Evolutionary conservation across 2,113 vertebrate genomes (phyloP).

Genomic region (Hyperopisus bebe): DNA sequence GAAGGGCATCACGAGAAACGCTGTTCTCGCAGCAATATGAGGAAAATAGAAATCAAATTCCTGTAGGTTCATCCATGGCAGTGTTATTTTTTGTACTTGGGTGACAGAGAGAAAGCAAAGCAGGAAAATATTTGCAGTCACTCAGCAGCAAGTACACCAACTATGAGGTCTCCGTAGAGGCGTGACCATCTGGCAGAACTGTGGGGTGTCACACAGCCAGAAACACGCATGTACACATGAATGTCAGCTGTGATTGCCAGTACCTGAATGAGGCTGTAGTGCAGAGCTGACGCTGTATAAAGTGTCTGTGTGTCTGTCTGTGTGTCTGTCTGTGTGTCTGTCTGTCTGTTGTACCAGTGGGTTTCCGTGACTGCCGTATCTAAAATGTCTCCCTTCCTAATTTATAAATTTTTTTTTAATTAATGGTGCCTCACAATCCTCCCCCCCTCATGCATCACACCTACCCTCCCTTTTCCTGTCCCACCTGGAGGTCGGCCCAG

Average conservation of each 20-base stretch:
- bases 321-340: too few species aligned
- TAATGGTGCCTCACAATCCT: background rate
- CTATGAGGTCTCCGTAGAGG: background rate
- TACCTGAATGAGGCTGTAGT: background rate
- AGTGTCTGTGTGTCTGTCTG: background rate
- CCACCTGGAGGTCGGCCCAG: background rate
- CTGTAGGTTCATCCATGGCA: background rate
- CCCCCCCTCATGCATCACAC: background rate
- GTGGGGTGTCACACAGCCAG: background rate
- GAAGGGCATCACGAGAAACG: background rate
- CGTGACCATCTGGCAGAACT: background rate
- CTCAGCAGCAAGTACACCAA: background rate
- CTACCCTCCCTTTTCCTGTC: background rate
- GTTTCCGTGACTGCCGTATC: background rate
- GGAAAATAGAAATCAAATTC: background rate
- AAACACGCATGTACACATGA: background rate
- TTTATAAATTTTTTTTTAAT: background rate
- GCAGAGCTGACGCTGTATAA: background rate
- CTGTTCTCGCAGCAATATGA: background rate
- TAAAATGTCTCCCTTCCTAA: background rate
- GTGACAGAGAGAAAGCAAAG: background rate
- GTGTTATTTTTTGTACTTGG: background rate
- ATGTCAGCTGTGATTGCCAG: background rate
- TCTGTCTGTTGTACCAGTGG: background rate
- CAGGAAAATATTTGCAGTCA: background rate